A percentile compares a stretch with the other conserved stretches of the same genome.
Conservation (phyloP, 2,113 vertebrate genomes). For the Podilymbus podiceps region DNA sequence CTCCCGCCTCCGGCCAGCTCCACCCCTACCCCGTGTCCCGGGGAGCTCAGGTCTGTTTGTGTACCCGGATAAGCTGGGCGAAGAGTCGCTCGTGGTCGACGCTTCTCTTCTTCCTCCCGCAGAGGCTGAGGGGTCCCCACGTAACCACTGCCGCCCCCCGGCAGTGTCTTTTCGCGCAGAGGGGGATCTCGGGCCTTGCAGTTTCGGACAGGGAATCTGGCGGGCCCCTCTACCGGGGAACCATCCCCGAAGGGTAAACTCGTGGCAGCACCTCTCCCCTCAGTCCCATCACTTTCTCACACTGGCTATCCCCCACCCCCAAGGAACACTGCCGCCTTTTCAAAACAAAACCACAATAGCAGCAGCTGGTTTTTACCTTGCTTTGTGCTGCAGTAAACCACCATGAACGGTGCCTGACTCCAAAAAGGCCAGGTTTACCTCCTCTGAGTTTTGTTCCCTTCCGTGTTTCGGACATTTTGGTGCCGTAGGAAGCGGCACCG, state of each 20-base stretch:
- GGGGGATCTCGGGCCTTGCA: accelerated
- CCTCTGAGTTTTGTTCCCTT: too few species aligned
- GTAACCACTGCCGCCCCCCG: accelerated
- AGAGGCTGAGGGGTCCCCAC: accelerated
- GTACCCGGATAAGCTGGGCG: accelerated
- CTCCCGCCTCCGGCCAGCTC: too few species aligned
- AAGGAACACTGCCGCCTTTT: accelerated
- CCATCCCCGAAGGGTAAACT: accelerated
- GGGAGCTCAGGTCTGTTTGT: too few species aligned
- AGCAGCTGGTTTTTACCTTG: accelerated
- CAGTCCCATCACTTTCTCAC: neutral
- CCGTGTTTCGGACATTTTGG: accelerated
- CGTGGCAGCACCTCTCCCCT: accelerated
- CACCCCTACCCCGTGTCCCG: accelerated
- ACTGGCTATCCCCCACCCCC: accelerated
- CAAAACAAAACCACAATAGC: accelerated
- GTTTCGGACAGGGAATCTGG: accelerated
- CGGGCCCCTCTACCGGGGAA: accelerated
- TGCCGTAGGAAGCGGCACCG: too few species aligned
- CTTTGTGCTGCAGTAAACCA: accelerated
- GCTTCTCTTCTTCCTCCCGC: neutral
- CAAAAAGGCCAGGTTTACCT: accelerated
- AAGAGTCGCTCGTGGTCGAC: accelerated
- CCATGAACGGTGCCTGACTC: accelerated
- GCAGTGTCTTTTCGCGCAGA: accelerated